Evolutionary conservation across 53 echinoderm and acorn worm genomes (phyloP), one percentile per base, ranked within the genome.

Genomic region (Mesocentrotus franciscanus): DNA sequence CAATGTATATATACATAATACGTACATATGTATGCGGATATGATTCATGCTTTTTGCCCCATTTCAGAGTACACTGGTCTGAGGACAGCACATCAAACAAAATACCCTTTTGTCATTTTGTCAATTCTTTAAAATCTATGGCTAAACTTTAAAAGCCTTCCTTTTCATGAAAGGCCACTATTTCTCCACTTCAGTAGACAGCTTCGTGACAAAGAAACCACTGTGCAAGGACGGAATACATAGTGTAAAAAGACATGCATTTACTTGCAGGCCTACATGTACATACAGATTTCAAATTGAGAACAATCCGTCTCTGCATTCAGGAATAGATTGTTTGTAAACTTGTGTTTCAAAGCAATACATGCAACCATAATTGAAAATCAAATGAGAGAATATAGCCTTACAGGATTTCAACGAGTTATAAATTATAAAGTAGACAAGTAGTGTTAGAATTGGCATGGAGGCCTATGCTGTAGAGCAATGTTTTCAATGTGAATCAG

Each of bases 161-260:
- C 0, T 18, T 81, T 81, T 42, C 42, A 39, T 81, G 42, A 42
- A 81, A 81, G 42, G 81, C 36, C 42, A 81, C 81, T 42, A 9
- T 81, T 81, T 81, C 81, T 42, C 81, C 29, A 27, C 81, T 81
- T 81, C 20, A 81, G 81, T 42, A 81, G 34, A 42, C 81, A 81
- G 36, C 81, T 17, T 81, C 42, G 29, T 81, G 42, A 39, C 36
- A 81, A 81, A 42, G 42, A 42, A 81, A 81, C 81, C 81, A 81
- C 81, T 20, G 9, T 42, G 16, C 81, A 42, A 81, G 81, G 81
- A 81, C 22, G 5, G 14, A 64, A 18, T 0, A 18, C 15, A 64
- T 64, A n/a, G 16, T 20, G 7, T 64, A 62, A 5, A 15, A 15
- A 81, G 15, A 6, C 39, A 76, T 76, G 3, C 14, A 20, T 9